Evolutionary conservation across 2,888 invertebrate genomes (phyloP).

Genomic region (Thyatira batis): DNA sequence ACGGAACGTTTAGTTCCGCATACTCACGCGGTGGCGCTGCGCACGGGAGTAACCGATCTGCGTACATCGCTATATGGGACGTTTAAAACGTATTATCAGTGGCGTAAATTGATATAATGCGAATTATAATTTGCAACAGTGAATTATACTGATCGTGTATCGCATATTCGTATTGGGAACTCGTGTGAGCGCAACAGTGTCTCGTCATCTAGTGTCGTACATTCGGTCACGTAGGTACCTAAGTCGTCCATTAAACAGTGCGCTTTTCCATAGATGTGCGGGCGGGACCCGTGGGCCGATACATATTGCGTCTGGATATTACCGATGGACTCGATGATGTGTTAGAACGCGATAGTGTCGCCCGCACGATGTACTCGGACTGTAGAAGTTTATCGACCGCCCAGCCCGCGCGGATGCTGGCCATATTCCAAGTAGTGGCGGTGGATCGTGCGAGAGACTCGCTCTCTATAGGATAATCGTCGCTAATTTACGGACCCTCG

Average conservation of each 20-base stretch:
- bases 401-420: background rate
- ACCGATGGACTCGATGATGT: background rate
- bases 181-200: slow-evolving; percentile 8
- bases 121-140: slow-evolving; percentile 32
- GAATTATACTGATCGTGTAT: slow-evolving; percentile 19
- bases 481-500: slow-evolving; percentile 26
- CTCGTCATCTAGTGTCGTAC: slow-evolving; percentile 9
- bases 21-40: slow-evolving; percentile 72
- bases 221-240: slow-evolving; percentile 17
- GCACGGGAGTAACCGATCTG: slow-evolving; percentile 60
- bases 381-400: background rate
- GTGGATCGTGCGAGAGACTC: slow-evolving; percentile 9
- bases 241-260: slow-evolving; percentile 50
- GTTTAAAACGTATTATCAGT: slow-evolving; percentile 69
- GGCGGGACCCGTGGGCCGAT: slow-evolving; percentile 26
- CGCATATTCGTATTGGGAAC: slow-evolving; percentile 9
- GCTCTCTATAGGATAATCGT: slow-evolving; percentile 50
- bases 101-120: slow-evolving; percentile 63
- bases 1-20: slow-evolving; percentile 71
- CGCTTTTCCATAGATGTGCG: slow-evolving; percentile 48
- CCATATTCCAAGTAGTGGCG: slow-evolving; percentile 1
- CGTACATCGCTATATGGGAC: slow-evolving; percentile 62
- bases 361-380: background rate
- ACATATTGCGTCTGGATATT: slow-evolving; percentile 12
- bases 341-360: slow-evolving; percentile 5